Evolutionary conservation across 2,113 vertebrate species (phyloP).

Genomic region (Caranx ignobilis): DNA sequence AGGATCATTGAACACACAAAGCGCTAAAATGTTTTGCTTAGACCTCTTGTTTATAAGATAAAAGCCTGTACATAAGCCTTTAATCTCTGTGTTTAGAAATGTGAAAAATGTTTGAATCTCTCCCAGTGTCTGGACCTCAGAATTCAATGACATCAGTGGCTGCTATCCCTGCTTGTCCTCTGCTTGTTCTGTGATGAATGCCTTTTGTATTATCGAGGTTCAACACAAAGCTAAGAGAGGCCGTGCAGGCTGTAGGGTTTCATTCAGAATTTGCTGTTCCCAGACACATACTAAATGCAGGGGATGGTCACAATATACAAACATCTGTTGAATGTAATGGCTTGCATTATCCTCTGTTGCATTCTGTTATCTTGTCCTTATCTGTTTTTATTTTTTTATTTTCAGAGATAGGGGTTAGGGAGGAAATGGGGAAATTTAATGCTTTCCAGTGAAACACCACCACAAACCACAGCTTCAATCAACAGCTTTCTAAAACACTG

Average conservation of each 20-base stretch:
- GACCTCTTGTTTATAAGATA: slow-evolving; percentile 75
- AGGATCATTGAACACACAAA: slow-evolving; percentile 71
- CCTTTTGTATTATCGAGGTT: slow-evolving; percentile 60
- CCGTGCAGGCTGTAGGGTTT: slow-evolving; percentile 44
- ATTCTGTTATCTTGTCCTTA: neutral
- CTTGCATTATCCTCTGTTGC: slow-evolving; percentile 10
- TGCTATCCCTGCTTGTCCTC: slow-evolving; percentile 36
- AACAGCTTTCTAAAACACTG: neutral
- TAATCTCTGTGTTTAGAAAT: slow-evolving; percentile 79
- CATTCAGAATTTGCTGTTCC: slow-evolving; percentile 44
- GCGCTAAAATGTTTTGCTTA: slow-evolving; percentile 68
- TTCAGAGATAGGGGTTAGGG: neutral
- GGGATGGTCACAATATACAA: neutral
- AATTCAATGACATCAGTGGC: slow-evolving; percentile 67
- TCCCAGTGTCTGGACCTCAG: slow-evolving; percentile 64
- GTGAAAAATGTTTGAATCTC: slow-evolving; percentile 74
- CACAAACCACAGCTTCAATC: neutral
- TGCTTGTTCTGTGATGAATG: slow-evolving; percentile 53
- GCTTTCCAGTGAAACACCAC: neutral
- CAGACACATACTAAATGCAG: slow-evolving; percentile 27
- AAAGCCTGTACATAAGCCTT: slow-evolving; percentile 71
- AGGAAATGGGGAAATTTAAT: neutral
- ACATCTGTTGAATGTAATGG: slow-evolving; percentile 3
- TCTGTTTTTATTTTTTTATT: neutral
- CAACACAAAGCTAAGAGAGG: slow-evolving; percentile 48